phyloP scores from a whole-genome alignment of 2,797 vertebrate genomes.

The Pyrocephalus nanus region DNA sequence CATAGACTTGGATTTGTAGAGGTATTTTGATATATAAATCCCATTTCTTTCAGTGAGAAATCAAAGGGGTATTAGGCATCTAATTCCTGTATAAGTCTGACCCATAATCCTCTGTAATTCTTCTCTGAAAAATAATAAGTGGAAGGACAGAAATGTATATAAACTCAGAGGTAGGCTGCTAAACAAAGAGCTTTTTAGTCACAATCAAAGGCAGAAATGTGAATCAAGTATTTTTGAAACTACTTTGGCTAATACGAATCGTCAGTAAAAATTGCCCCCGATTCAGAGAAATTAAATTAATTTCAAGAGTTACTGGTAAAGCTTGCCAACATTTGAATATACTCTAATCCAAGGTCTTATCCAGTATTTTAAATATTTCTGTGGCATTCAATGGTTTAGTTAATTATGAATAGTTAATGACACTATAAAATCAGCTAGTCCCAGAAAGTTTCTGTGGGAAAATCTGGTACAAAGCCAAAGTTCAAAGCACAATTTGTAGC shows the following conservation, averaged over 20 bases:
- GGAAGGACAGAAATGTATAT: neutral
- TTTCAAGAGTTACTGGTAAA: neutral
- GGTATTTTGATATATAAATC: slow-evolving; percentile 3
- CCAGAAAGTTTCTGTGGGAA: neutral
- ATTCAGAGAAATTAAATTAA: neutral
- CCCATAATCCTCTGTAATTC: slow-evolving; percentile 14
- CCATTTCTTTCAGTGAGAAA: slow-evolving; percentile 8
- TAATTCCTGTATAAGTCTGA: slow-evolving; percentile 1
- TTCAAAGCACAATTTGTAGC: neutral
- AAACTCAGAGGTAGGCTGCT: neutral
- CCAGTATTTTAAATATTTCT: neutral
- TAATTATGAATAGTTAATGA: neutral
- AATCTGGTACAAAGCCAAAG: neutral
- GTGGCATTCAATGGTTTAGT: neutral
- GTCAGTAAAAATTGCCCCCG: neutral
- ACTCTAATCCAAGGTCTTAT: neutral
- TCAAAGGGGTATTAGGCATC: neutral
- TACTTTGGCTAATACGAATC: neutral
- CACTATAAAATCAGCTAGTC: neutral
- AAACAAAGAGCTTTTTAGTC: neutral
- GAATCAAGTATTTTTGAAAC: neutral
- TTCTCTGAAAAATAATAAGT: neutral
- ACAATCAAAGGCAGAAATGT: neutral
- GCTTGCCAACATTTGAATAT: neutral
- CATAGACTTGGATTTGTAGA: neutral